These are phyloP conservation scores for Pseudolaguvia tuberculata DNA, from an alignment of 2,113 vertebrate species.

Conservation along the genomic window DNA sequence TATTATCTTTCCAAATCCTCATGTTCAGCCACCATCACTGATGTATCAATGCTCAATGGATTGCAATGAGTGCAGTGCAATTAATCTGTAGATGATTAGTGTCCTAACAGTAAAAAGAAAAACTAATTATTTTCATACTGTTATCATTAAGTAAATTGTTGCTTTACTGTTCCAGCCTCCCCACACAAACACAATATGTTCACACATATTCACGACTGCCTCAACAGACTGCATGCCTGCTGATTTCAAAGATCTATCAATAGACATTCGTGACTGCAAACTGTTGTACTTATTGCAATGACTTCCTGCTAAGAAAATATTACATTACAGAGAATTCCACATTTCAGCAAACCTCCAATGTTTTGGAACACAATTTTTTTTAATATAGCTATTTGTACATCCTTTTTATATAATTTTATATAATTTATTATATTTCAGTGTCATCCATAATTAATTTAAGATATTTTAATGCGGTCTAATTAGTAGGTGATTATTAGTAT, in stretches of 20 bases:
- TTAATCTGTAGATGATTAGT: not conserved
- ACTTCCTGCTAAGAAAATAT: not conserved
- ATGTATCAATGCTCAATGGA: not conserved
- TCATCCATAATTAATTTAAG: not conserved
- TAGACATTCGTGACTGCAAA: conserved; percentile 29
- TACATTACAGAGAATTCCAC: not conserved
- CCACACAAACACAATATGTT: conserved; percentile 3
- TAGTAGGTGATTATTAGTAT: not conserved
- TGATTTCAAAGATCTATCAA: conserved; percentile 22
- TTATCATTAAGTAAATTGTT: not conserved
- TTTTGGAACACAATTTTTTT: no score
- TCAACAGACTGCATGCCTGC: conserved; percentile 22
- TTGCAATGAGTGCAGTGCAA: not conserved
- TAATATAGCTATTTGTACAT: no score
- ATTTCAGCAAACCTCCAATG: not conserved
- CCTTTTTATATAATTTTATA: not conserved
- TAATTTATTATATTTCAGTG: not conserved
- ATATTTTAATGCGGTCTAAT: not conserved
- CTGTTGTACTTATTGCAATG: conserved; percentile 1
- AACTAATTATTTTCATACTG: not conserved
- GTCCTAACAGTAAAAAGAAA: not conserved
- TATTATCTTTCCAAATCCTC: not conserved
- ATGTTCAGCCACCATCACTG: not conserved
- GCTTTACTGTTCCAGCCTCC: not conserved
- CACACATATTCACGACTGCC: conserved; percentile 15